These are phyloP conservation scores for Bryconaethiops microstoma DNA, from an alignment of 2,797 vertebrate species.

Conservation along the genomic window DNA sequence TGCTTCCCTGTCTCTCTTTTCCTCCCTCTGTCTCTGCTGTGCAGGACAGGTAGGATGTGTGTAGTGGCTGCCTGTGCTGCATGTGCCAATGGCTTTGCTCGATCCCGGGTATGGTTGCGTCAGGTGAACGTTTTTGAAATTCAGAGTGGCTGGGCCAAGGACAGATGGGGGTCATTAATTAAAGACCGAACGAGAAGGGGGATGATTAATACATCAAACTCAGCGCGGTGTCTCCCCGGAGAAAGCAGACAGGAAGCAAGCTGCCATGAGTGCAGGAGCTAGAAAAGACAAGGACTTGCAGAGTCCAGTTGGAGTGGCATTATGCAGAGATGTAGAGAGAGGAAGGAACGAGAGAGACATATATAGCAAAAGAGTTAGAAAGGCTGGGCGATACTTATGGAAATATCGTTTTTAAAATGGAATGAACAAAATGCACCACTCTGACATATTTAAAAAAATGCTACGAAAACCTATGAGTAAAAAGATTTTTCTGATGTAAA, in stretches of 20 bases:
- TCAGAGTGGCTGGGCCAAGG: conserved; percentile 67
- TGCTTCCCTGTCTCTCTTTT: conserved; percentile 1
- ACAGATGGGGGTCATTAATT: conserved; percentile 83
- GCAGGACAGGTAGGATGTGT: conserved; percentile 41
- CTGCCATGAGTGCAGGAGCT: conserved; percentile 35
- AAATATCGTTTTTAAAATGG: too few species aligned
- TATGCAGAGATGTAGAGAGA: neutral
- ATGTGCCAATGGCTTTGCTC: conserved; percentile 6
- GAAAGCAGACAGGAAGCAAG: conserved; percentile 52
- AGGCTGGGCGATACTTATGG: neutral
- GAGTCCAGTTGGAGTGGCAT: conserved; percentile 35
- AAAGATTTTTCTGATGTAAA: too few species aligned
- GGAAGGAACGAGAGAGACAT: neutral
- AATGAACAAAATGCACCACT: too few species aligned
- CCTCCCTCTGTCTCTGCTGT: conserved; percentile 17
- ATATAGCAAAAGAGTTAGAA: neutral
- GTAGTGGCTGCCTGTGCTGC: conserved; percentile 31
- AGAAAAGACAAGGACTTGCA: conserved; percentile 17
- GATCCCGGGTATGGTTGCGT: conserved; percentile 35
- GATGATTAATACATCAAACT: conserved; percentile 80
- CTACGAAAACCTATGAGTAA: too few species aligned
- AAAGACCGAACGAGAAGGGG: conserved; percentile 66
- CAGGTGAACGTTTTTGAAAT: conserved; percentile 64
- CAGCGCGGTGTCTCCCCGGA: conserved; percentile 65
- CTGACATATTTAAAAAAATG: too few species aligned